Evolutionary conservation across 2,113 vertebrate species (phyloP).

Genomic region (Hippocampus zosterae): DNA sequence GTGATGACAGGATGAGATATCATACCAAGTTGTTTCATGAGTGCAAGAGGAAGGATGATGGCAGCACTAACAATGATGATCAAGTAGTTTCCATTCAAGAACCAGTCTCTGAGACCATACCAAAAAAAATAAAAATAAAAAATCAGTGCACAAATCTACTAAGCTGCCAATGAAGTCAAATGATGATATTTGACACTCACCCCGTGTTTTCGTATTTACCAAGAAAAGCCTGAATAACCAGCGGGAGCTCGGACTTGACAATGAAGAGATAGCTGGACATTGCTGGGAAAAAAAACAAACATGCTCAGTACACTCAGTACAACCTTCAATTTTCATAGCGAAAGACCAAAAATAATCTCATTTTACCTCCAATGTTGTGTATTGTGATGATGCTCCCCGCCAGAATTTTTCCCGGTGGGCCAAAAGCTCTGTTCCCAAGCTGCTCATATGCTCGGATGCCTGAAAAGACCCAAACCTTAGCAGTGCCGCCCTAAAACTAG

Average conservation of each 20-base stretch:
- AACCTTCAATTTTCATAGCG: neutral
- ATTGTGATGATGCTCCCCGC: constrained; percentile 77
- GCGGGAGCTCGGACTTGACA: constrained; percentile 83
- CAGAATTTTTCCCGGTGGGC: constrained; percentile 74
- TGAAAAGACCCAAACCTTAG: constrained; percentile 34
- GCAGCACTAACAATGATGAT: constrained; percentile 77
- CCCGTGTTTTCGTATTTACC: constrained; percentile 51
- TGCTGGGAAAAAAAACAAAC: constrained; percentile 53
- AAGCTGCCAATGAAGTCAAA: neutral
- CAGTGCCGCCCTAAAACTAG: neutral
- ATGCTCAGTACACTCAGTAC: neutral
- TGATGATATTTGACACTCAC: constrained; percentile 50
- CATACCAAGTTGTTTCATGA: constrained; percentile 86
- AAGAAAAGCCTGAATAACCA: constrained; percentile 81
- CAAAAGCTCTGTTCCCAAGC: constrained; percentile 79
- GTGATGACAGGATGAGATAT: constrained; percentile 36
- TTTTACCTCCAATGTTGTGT: constrained; percentile 79
- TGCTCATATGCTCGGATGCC: constrained; percentile 85
- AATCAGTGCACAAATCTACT: constrained; percentile 4
- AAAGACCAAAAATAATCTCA: neutral
- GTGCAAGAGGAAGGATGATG: constrained; percentile 80
- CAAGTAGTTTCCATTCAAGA: constrained; percentile 78
- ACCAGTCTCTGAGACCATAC: constrained; percentile 74
- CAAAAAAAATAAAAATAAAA: constrained; percentile 27
- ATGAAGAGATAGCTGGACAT: constrained; percentile 93